phyloP scores from a whole-genome alignment of 2,888 invertebrate genomes.

The Drosophila nigritarsus region DNA sequence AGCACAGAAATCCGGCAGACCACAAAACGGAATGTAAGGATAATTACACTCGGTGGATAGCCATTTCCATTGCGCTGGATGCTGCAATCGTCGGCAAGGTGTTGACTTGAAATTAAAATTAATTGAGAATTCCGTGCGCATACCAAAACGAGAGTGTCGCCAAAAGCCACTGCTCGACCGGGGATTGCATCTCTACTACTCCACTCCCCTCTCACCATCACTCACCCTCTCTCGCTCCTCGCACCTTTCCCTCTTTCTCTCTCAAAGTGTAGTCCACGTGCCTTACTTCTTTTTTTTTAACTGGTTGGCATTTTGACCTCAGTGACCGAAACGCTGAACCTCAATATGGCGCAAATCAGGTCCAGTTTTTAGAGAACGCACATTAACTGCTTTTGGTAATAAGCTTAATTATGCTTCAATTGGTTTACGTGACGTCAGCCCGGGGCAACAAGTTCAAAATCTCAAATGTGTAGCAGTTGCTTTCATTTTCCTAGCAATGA shows the following conservation, averaged over 20 bases:
- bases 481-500: constrained; percentile 17
- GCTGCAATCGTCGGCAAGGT: constrained; percentile 71
- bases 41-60: constrained; percentile 58
- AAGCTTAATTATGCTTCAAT: constrained; percentile 82
- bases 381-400: constrained; percentile 74
- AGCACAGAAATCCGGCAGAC: constrained; percentile 38
- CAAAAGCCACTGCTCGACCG: constrained; percentile 43
- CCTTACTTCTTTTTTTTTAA: constrained; percentile 13
- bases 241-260: background rate
- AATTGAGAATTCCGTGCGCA: constrained; percentile 82
- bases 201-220: background rate
- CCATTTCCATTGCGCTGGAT: constrained; percentile 7
- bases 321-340: constrained; percentile 44
- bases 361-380: constrained; percentile 47
- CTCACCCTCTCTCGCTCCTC: background rate
- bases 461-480: constrained; percentile 35
- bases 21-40: constrained; percentile 66
- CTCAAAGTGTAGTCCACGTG: constrained; percentile 7
- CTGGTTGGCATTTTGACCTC: constrained; percentile 35
- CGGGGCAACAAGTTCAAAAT: constrained; percentile 39
- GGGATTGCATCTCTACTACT: constrained; percentile 24
- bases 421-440: constrained; percentile 70
- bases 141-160: constrained; percentile 70
- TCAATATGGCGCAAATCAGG: constrained; percentile 49
- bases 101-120: constrained; percentile 83